These are phyloP conservation scores for Drosophila mimica DNA, from an alignment of 2,888 invertebrate species.

Conservation along the genomic window DNA sequence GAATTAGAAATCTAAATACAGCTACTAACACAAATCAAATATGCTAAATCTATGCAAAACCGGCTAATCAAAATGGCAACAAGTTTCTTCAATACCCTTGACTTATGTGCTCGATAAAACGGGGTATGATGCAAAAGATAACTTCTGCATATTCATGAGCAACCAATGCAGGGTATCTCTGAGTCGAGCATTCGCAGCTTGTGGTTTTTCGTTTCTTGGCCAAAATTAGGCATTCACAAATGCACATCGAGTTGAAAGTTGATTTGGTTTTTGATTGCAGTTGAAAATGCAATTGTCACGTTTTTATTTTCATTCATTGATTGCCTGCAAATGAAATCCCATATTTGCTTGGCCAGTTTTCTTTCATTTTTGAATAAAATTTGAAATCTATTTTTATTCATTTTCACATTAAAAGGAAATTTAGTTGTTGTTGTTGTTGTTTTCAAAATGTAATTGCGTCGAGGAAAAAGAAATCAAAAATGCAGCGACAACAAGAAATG, in stretches of 20 bases:
- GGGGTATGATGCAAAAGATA: background rate
- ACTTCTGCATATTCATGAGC: background rate
- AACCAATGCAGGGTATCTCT: background rate
- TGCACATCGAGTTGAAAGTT: slow-evolving; percentile 58
- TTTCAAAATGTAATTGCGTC: slow-evolving; percentile 42
- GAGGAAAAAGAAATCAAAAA: slow-evolving; percentile 21
- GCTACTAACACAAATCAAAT: slow-evolving; percentile 41
- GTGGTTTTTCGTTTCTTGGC: slow-evolving; percentile 29
- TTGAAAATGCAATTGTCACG: slow-evolving; percentile 49
- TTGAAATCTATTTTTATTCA: background rate
- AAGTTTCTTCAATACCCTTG: slow-evolving; percentile 15
- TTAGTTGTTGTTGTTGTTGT: slow-evolving; percentile 24
- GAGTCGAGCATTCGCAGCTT: background rate
- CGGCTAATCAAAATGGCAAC: slow-evolving; percentile 37
- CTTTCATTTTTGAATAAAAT: background rate
- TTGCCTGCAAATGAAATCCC: slow-evolving; percentile 11
- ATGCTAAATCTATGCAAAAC: slow-evolving; percentile 47
- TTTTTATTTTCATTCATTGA: slow-evolving; percentile 16
- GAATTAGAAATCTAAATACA: slow-evolving; percentile 45
- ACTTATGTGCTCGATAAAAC: accelerated
- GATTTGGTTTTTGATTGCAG: slow-evolving; percentile 43
- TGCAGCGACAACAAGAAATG: slow-evolving; percentile 60
- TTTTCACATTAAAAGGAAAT: slow-evolving; percentile 11
- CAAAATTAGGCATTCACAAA: slow-evolving; percentile 57
- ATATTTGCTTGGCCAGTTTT: slow-evolving; percentile 3